Conservation (phyloP, 2,113 vertebrate genomes). For the Apteryx mantelli region DNA sequence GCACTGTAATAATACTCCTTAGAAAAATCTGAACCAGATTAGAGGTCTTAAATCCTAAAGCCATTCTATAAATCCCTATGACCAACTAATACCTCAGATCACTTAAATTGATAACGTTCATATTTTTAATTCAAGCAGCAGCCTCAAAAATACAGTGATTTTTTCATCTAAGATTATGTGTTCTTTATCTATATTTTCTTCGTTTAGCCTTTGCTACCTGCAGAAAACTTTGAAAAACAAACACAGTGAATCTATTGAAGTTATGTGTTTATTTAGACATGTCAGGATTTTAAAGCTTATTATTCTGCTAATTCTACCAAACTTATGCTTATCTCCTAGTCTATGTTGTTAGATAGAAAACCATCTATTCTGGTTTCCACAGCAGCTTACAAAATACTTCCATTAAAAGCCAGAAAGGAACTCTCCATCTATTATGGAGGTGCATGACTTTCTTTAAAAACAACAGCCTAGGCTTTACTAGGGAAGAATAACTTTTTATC, state of each 20-base stretch:
- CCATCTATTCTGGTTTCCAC: not conserved
- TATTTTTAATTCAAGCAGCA: not conserved
- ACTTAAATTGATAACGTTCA: not conserved
- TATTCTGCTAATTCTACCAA: not conserved
- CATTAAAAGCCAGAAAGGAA: slow-evolving; percentile 3
- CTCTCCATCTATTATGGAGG: slow-evolving; percentile 15
- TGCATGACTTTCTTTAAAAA: not conserved
- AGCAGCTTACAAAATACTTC: not conserved
- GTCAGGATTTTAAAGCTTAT: not conserved
- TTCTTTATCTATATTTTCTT: not conserved
- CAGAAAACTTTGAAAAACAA: not conserved
- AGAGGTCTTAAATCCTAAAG: not conserved
- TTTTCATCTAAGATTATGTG: not conserved
- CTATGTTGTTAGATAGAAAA: not conserved
- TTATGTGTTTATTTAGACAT: not conserved
- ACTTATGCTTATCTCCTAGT: not conserved
- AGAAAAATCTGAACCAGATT: not conserved
- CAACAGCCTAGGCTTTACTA: slow-evolving; percentile 22
- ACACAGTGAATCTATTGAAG: not conserved
- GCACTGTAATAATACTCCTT: not conserved
- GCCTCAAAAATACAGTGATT: not conserved
- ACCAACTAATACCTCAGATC: not conserved
- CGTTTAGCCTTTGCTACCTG: not conserved
- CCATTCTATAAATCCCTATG: not conserved
- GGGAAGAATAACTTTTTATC: slow-evolving; percentile 51